Percentiles rank a stretch among this genome's conserved stretches.
Conservation (phyloP, 2,113 vertebrate genomes). For the Campylomormyrus tamandua region DNA sequence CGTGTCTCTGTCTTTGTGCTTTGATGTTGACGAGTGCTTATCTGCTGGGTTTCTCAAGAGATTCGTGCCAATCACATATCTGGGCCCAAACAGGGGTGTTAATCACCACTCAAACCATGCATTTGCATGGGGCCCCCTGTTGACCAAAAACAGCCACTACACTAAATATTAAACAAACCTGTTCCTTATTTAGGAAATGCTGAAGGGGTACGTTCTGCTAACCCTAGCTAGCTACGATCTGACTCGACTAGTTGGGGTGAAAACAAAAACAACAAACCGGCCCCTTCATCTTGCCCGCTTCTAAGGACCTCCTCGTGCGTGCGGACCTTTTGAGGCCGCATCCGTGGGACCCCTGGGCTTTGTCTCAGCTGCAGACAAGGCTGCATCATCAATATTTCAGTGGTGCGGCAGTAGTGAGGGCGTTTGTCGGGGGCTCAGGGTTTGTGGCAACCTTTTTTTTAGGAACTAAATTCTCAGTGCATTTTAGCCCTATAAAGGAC, state of each 20-base stretch:
- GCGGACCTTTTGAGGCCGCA: background rate
- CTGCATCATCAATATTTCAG: constrained; percentile 17
- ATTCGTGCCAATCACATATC: background rate
- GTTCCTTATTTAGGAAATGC: background rate
- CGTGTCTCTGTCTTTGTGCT: background rate
- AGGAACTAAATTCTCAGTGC: background rate
- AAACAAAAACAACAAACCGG: background rate
- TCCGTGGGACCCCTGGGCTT: background rate
- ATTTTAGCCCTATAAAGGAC: background rate
- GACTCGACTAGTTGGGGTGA: background rate
- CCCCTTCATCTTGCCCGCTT: background rate
- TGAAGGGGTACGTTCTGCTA: background rate
- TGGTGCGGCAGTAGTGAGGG: background rate
- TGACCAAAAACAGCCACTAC: background rate
- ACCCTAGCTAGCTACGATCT: background rate
- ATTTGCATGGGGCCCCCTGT: background rate
- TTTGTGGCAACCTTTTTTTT: background rate
- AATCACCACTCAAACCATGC: background rate
- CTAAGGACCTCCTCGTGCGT: background rate
- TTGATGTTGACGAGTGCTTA: background rate
- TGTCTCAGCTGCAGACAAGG: background rate
- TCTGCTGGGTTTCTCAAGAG: background rate
- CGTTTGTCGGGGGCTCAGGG: background rate
- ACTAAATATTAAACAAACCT: background rate
- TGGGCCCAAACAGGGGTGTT: background rate